Conservation (phyloP, 2,797 vertebrate species). For the Danio jaintianensis region DNA sequence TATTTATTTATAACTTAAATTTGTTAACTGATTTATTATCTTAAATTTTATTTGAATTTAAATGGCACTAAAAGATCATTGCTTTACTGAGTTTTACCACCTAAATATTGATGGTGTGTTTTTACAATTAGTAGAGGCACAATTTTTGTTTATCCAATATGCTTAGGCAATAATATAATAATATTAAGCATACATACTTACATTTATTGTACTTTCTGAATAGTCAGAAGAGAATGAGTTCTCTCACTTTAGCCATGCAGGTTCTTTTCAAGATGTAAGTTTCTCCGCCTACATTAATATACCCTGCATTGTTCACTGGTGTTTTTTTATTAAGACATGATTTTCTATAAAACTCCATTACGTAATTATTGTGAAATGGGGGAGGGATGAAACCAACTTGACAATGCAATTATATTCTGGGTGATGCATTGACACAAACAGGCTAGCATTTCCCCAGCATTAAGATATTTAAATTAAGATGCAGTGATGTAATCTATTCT, state of each 20-base stretch:
- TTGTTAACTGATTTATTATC: too few species aligned
- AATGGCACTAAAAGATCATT: too few species aligned
- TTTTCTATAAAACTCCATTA: neutral
- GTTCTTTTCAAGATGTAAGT: neutral
- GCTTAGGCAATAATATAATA: too few species aligned
- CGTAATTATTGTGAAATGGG: neutral
- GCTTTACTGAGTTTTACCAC: too few species aligned
- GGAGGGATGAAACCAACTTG: neutral
- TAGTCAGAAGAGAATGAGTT: neutral
- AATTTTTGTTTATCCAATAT: too few species aligned
- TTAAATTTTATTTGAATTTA: too few species aligned
- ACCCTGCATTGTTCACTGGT: neutral
- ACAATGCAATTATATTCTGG: neutral
- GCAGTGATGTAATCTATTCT: neutral
- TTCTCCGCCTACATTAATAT: neutral
- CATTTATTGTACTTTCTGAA: neutral
- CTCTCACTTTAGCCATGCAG: neutral
- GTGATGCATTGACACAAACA: neutral
- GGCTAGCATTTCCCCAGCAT: neutral
- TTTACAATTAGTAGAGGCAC: too few species aligned
- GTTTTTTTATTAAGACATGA: too few species aligned
- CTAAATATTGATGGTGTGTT: too few species aligned
- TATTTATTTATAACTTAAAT: too few species aligned
- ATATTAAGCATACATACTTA: neutral
- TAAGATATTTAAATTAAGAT: constrained; percentile 2